Percentiles rank a stretch among this genome's conserved stretches.
Evolutionary conservation across 2,797 vertebrate genomes (phyloP).

Genomic region (Poeciliopsis turneri): DNA sequence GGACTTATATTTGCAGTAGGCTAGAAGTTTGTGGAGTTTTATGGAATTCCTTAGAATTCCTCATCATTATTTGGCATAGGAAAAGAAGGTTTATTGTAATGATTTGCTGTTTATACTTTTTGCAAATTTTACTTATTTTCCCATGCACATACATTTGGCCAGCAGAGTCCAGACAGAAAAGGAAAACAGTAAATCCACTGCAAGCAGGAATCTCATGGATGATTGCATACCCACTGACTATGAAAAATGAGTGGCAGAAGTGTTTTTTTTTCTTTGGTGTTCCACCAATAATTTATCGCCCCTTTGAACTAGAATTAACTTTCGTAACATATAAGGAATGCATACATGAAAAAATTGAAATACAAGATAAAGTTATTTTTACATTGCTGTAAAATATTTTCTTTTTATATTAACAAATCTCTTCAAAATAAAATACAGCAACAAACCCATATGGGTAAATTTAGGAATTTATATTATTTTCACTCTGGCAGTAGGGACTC

Average conservation of each 20-base stretch:
- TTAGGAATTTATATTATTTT: neutral
- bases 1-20: neutral
- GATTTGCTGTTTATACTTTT: neutral
- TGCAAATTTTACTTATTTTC: conserved; percentile 15
- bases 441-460: too few species aligned
- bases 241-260: neutral
- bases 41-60: neutral
- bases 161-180: neutral
- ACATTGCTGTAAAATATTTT: neutral
- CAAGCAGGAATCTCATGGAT: conserved; percentile 15
- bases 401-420: neutral
- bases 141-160: neutral
- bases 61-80: neutral
- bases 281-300: neutral
- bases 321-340: neutral
- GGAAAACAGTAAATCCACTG: conserved; percentile 22
- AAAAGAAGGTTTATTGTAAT: neutral
- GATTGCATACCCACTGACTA: neutral
- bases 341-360: neutral
- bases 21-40: neutral
- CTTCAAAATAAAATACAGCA: neutral
- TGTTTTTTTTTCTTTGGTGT: neutral
- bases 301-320: neutral
- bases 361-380: neutral
- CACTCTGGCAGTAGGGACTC: neutral